phyloP scores from a whole-genome alignment of 2,888 invertebrate species.

The Cataglyphis livida region DNA sequence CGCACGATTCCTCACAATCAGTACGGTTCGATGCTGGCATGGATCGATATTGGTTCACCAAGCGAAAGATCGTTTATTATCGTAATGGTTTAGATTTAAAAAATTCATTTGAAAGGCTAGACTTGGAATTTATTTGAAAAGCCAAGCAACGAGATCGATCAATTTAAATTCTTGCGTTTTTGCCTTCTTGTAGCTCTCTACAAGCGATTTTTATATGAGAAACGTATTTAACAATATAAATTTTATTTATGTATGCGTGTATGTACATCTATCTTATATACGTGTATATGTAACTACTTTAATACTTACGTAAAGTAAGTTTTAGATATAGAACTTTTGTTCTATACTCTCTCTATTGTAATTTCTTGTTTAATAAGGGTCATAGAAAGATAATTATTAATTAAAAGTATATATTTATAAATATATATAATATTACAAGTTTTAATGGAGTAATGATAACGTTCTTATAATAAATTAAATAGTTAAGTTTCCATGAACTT shows the following conservation, averaged over 20 bases:
- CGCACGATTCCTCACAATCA: background rate
- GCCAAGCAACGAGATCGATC: background rate
- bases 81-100: background rate
- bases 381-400: background rate
- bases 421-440: background rate
- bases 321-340: background rate
- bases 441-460: background rate
- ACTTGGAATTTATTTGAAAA: background rate
- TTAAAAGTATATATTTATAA: background rate
- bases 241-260: background rate
- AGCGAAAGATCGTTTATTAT: slow-evolving; percentile 14
- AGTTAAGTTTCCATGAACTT: too few species aligned
- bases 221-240: background rate
- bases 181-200: background rate
- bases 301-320: background rate
- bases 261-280: background rate
- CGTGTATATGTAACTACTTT: background rate
- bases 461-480: background rate
- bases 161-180: background rate
- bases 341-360: background rate
- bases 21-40: background rate
- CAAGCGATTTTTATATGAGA: background rate
- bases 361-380: background rate
- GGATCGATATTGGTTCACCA: background rate
- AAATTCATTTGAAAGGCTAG: background rate